Evolutionary conservation across 2,797 vertebrate species (phyloP).

Genomic region (Echiichthys vipera): DNA sequence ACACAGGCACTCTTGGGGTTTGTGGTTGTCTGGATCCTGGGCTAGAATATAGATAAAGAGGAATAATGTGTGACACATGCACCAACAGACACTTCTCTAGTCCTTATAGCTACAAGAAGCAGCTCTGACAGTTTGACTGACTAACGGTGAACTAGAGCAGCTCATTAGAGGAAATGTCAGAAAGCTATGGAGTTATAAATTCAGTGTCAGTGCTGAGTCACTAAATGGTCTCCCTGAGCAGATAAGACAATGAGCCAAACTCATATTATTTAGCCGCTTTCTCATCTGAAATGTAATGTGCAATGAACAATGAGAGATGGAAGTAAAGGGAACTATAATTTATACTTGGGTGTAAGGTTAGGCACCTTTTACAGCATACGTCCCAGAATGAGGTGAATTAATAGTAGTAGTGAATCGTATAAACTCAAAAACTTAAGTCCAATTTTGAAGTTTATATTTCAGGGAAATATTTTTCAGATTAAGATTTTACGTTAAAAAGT

Average conservation of each 20-base stretch:
- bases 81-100: not conserved
- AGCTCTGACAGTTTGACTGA: slow-evolving; percentile 23
- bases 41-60: slow-evolving; percentile 33
- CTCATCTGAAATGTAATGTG: no score
- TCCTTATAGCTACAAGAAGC: not conserved
- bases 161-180: not conserved
- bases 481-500: no score
- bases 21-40: not conserved
- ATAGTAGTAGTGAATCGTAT: no score
- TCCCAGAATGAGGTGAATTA: not conserved
- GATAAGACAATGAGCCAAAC: no score
- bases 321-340: not conserved
- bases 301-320: no score
- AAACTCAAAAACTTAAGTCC: no score
- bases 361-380: not conserved
- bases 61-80: slow-evolving; percentile 3
- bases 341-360: not conserved
- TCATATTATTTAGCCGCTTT: no score
- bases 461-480: no score
- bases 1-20: slow-evolving; percentile 5
- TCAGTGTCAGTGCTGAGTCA: not conserved
- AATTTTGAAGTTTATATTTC: no score
- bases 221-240: not conserved
- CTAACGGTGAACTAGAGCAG: not conserved
- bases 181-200: not conserved